These are phyloP conservation scores for Melinaea marsaeus DNA, from an alignment of 2,888 invertebrate species.

Conservation along the genomic window DNA sequence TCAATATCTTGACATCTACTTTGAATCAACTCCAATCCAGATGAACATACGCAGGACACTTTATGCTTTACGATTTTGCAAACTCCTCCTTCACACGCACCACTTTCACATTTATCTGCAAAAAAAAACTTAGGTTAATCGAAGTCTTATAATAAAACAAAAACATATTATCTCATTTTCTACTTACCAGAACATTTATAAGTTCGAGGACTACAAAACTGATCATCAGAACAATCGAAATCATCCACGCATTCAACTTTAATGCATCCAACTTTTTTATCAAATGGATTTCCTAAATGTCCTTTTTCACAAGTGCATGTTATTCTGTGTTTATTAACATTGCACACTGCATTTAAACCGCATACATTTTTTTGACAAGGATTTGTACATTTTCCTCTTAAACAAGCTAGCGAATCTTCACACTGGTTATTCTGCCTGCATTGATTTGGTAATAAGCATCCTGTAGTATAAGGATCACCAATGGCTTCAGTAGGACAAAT, in stretches of 20 bases:
- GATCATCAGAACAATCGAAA: slow-evolving; percentile 85
- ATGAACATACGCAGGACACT: slow-evolving; percentile 84
- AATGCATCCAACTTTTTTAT: slow-evolving; percentile 88
- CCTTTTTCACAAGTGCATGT: slow-evolving; percentile 88
- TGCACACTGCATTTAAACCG: slow-evolving; percentile 87
- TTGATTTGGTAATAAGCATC: slow-evolving; percentile 86
- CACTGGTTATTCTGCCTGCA: slow-evolving; percentile 87
- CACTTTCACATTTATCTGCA: slow-evolving; percentile 87
- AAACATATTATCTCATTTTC: too few species aligned
- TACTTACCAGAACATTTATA: slow-evolving; percentile 88
- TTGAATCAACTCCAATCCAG: slow-evolving; percentile 83
- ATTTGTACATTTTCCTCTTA: slow-evolving; percentile 86
- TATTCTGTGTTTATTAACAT: slow-evolving; percentile 83
- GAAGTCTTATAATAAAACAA: too few species aligned
- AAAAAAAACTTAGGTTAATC: slow-evolving; percentile 27
- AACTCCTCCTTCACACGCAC: slow-evolving; percentile 87
- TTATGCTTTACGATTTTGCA: slow-evolving; percentile 86
- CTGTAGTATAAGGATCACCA: slow-evolving; percentile 82
- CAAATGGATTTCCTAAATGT: slow-evolving; percentile 88
- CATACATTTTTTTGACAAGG: slow-evolving; percentile 86
- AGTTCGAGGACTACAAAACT: slow-evolving; percentile 84
- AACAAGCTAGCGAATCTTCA: slow-evolving; percentile 84
- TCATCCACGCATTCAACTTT: slow-evolving; percentile 91
- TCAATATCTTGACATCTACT: slow-evolving; percentile 87
- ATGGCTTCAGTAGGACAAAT: slow-evolving; percentile 87